These are phyloP conservation scores for Siderastrea radians DNA, from an alignment of 92 coral and sea anemone species.

Conservation along the genomic window DNA sequence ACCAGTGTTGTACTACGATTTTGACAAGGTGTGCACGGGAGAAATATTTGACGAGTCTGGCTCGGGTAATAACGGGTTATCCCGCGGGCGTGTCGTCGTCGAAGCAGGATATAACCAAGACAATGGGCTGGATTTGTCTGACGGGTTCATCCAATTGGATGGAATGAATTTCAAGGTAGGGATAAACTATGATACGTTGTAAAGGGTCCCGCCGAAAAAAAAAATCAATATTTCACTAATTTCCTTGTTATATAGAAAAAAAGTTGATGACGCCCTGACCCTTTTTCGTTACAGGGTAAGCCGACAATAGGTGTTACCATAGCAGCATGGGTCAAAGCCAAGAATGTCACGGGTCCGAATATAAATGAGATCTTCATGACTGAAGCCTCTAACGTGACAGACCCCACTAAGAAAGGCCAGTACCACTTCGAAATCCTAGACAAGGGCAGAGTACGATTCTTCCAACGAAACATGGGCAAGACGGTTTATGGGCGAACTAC, in stretches of 20 bases:
- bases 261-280: background rate
- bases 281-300: slow-evolving; percentile 65
- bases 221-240: too few species aligned
- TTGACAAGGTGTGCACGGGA: slow-evolving; percentile 86
- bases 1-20: slow-evolving; percentile 89
- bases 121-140: slow-evolving; percentile 83
- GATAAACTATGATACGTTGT: too few species aligned
- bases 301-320: slow-evolving; percentile 86
- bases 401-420: slow-evolving; percentile 69
- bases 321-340: slow-evolving; percentile 87
- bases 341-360: slow-evolving; percentile 74
- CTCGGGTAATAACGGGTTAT: slow-evolving; percentile 86
- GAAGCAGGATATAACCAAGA: slow-evolving; percentile 80
- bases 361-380: slow-evolving; percentile 82
- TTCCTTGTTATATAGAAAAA: background rate
- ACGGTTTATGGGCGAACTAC: slow-evolving; percentile 87
- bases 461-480: slow-evolving; percentile 87
- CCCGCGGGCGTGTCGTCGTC: slow-evolving; percentile 71
- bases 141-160: slow-evolving; percentile 85
- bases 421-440: slow-evolving; percentile 88
- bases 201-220: too few species aligned
- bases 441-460: slow-evolving; percentile 86
- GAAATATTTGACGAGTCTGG: slow-evolving; percentile 92
- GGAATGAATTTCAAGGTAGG: slow-evolving; percentile 72
- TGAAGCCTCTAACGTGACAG: slow-evolving; percentile 54